Base-by-base conservation (phyloP, 2,113 vertebrate genomes). In the Oncorhynchus tshawytscha region DNA sequence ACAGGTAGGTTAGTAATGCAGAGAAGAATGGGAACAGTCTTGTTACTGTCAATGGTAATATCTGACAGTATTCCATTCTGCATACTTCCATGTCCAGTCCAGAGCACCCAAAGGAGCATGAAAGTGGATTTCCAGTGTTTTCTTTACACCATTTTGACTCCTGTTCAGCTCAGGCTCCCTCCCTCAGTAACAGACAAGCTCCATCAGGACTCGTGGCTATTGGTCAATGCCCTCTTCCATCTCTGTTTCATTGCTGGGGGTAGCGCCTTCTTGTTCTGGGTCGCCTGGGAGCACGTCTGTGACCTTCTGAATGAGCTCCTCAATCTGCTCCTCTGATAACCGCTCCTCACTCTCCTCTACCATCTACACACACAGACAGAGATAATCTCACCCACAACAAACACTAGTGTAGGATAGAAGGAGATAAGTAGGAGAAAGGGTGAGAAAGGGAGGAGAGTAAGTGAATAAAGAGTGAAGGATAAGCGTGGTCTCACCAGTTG, bases 281-380 rank as follows among this genome's bases (percentile, higher is more conserved):
- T 94, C 92, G 25, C 91, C 92, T 3, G 94, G 94, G 2, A 95
- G 87, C 48, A 88, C 73, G 2, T 67, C 78, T 34, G 90, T 86
- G 1, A 94, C 88, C 2, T 83, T 93, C 75, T 92, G 92, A 71
- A 95, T 92, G 31, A 95, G 92, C 75, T 94, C 90, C 82, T 94
- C 93, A 9, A 95, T 95, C 85, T 95, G 94, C 82, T 94, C 91
- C 86, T 95, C 94, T 2, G 93, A 93, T n/a, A 95, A 74, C 34
- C 94, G 90, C 84, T 95, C 94, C 11, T 95, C 94, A 72, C 94
- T 95, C 82, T 94, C 94, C 72, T 95, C 94, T 69, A 95, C 93
- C 90, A 95, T 89, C 94, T 94, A 82, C 12, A 54, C 48, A 70
- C 13, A 54, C 15, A 60, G 1, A 57, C 6, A 67, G 1, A 67